A percentile compares a stretch with the other conserved stretches of the same genome.
phyloP scores from a whole-genome alignment of 2,888 invertebrate genomes.

The Polyommatus icarus region DNA sequence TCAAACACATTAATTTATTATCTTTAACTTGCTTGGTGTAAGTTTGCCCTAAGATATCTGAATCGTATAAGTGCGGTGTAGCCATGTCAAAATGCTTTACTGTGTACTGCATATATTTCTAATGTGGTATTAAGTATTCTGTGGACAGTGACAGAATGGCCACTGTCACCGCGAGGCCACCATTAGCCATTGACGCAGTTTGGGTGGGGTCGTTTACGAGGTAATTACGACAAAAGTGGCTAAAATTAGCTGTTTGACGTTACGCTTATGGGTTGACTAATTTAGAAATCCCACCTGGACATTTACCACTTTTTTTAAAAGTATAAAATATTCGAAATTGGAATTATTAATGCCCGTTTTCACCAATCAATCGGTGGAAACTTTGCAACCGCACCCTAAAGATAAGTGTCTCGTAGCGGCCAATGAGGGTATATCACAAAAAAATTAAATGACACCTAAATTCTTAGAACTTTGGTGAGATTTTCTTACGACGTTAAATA shows the following conservation, averaged over 20 bases:
- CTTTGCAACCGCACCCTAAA: too few species aligned
- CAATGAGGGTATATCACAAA: too few species aligned
- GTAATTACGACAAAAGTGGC: neutral
- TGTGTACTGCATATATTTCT: neutral
- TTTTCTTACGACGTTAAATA: too few species aligned
- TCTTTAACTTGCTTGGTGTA: too few species aligned
- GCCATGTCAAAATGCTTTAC: too few species aligned
- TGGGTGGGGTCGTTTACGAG: conserved; percentile 1
- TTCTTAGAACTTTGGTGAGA: too few species aligned
- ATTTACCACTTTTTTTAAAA: neutral
- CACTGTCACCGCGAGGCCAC: conserved; percentile 13
- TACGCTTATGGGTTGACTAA: neutral
- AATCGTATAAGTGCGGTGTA: too few species aligned
- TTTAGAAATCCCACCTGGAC: neutral
- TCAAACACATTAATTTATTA: too few species aligned
- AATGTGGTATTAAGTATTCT: neutral
- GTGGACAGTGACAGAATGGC: neutral
- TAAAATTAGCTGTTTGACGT: neutral
- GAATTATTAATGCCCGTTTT: neutral
- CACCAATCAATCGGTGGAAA: neutral
- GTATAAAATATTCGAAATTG: neutral
- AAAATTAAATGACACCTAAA: neutral
- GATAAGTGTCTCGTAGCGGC: too few species aligned
- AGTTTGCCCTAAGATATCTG: too few species aligned
- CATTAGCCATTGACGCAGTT: conserved; percentile 1